Evolutionary conservation across 2,888 invertebrate species (phyloP).

Genomic region (Eristalis tenax): DNA sequence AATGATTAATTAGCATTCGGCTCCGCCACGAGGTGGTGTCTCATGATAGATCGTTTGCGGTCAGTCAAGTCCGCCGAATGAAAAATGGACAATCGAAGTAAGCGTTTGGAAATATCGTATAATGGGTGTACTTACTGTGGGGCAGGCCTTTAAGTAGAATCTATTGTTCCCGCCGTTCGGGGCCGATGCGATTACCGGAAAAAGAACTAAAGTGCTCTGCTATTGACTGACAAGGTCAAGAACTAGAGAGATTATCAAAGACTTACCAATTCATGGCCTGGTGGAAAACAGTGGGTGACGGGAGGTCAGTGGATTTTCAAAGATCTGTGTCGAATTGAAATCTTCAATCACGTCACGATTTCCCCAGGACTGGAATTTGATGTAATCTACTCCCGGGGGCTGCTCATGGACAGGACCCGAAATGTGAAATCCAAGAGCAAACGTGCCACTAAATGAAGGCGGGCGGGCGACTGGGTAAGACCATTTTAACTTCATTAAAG

Average conservation of each 20-base stretch:
- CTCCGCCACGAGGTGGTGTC: conserved; percentile 61
- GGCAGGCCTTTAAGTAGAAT: not conserved
- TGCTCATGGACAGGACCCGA: not conserved
- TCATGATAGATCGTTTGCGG: conserved; percentile 69
- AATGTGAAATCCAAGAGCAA: not conserved
- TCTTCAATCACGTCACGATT: too few species aligned
- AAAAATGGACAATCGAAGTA: conserved; percentile 70
- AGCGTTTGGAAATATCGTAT: conserved; percentile 67
- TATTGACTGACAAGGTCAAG: conserved; percentile 20
- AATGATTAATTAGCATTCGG: conserved; percentile 70
- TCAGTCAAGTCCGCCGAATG: conserved; percentile 56
- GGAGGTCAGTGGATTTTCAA: too few species aligned
- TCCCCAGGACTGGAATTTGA: too few species aligned
- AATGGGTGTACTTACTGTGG: conserved; percentile 61
- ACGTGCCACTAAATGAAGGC: not conserved
- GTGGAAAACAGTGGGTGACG: not conserved
- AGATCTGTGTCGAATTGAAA: too few species aligned
- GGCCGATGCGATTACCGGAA: not conserved
- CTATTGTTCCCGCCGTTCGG: not conserved
- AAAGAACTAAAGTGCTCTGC: not conserved
- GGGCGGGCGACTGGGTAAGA: not conserved
- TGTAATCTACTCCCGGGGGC: too few species aligned
- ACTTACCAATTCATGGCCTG: not conserved
- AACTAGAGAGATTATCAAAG: conserved; percentile 8
- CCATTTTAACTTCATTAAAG: not conserved